Evolutionary conservation across 2,888 invertebrate species (phyloP), one percentile per base, ranked within the genome.

Genomic region (Petrophora chlorosata): DNA sequence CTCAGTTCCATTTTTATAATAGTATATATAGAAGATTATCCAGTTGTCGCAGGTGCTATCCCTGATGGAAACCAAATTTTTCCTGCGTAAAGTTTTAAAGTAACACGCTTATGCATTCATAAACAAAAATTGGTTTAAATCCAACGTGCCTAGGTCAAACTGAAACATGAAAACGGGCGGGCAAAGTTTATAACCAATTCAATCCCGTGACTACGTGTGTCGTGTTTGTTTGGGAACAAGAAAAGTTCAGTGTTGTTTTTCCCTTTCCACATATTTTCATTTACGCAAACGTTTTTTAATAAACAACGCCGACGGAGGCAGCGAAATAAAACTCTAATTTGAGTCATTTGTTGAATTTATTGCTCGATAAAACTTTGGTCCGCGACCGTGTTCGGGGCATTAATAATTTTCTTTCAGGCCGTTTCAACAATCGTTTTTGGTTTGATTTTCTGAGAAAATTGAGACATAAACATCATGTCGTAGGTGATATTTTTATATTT

Each of bases 121-220:
- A n/a, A n/a, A n/a, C n/a, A n/a, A n/a, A n/a, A n/a, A n/a, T n/a
- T n/a, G n/a, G n/a, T n/a, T n/a, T n/a, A n/a, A n/a, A n/a, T n/a
- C n/a, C n/a, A n/a, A n/a, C n/a, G n/a, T n/a, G n/a, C n/a, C n/a
- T n/a, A n/a, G n/a, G n/a, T n/a, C n/a, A n/a, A 48, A 43, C 25
- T 32, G 39, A 51, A 59, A 62, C 52, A 48, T 55, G 56, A 35
- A 56, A 59, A 56, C 56, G 45, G 47, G 38, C 49, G 48, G 64
- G 43, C 59, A 67, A 80, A 78, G 66, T 80, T 77, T 76, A 69
- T 81, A 79, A 83, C 79, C 76, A 79, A 77, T 79, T 80, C 73
- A 72, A 71, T 72, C 65, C 63, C 39, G 65, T 70, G 67, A 70
- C 70, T 61, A 66, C 65, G 61, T 66, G 70, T 73, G 69, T 67